Evolutionary conservation across 2,888 invertebrate species (phyloP), one percentile per base, ranked within the genome.

Genomic region (Suillia variegata): DNA sequence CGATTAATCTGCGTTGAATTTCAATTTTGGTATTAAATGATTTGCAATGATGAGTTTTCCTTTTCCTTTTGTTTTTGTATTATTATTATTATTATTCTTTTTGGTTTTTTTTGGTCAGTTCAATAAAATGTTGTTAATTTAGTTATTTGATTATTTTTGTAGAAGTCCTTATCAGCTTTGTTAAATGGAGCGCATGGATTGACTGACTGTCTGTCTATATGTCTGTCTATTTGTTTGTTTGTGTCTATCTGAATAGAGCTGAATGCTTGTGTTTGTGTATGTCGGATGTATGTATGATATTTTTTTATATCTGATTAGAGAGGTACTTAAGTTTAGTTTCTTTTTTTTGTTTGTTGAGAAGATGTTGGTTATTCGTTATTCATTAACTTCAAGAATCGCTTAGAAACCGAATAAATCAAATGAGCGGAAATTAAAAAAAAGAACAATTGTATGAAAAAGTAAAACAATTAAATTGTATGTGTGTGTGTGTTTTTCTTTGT

Each of bases 301-400:
- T 38, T 42, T 20, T 34, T 17, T 33, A 34, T 33, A 5, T 34
- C 13, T 34, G 54, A 47, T 24, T n/a, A 54, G 20, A 54, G 47
- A 31, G 54, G 45, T 54, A 54, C 47, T 20, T 45, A 54, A 54
- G 24, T 47, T 51, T 58, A 24, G 15, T 10, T 51, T 22, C 13
- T 18, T 47, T 48, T 26, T 20, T 55, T 47, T 55, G 20, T 21
- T 58, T 56, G n/a, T n/a, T n/a, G n/a, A n/a, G n/a, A n/a, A n/a
- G n/a, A n/a, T n/a, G n/a, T n/a, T n/a, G n/a, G n/a, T n/a, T n/a
- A n/a, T n/a, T n/a, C n/a, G n/a, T n/a, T n/a, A n/a, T n/a, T n/a
- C n/a, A n/a, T n/a, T n/a, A n/a, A n/a, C n/a, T n/a, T n/a, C n/a
- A n/a, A n/a, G n/a, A n/a, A n/a, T n/a, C n/a, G n/a, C n/a, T n/a